Conservation (phyloP, 2,113 vertebrate species). For the Pelvicachromis taeniatus region DNA sequence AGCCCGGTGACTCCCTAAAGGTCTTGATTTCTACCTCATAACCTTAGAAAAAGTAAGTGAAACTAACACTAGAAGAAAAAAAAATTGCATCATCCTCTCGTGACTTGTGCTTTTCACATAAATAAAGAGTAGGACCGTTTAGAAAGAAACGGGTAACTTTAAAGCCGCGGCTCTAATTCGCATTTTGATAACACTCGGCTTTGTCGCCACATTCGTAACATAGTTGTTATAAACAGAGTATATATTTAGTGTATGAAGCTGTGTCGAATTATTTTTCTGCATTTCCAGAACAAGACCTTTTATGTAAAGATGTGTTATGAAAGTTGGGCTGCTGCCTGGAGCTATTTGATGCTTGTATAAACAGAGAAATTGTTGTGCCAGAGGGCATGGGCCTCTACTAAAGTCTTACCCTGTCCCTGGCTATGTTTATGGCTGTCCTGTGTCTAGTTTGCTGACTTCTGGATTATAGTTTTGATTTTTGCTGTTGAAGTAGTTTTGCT, state of each 20-base stretch:
- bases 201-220: background rate
- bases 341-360: background rate
- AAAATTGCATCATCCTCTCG: background rate
- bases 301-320: background rate
- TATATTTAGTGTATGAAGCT: background rate
- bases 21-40: slow-evolving; percentile 39
- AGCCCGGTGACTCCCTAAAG: slow-evolving; percentile 56
- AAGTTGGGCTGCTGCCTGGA: background rate
- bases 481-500: background rate
- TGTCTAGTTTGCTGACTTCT: background rate
- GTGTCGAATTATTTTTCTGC: background rate
- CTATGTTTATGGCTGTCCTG: background rate
- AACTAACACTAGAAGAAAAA: background rate
- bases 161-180: background rate
- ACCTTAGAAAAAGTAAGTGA: slow-evolving; percentile 33
- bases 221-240: background rate
- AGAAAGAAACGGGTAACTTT: background rate
- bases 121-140: background rate
- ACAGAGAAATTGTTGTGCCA: background rate
- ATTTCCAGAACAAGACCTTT: background rate
- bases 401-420: background rate
- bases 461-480: background rate
- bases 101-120: background rate
- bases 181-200: background rate
- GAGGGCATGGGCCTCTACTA: background rate